Evolutionary conservation across 1,140 invertebrate species (phyloP).

Genomic region (Triops longicaudatus): DNA sequence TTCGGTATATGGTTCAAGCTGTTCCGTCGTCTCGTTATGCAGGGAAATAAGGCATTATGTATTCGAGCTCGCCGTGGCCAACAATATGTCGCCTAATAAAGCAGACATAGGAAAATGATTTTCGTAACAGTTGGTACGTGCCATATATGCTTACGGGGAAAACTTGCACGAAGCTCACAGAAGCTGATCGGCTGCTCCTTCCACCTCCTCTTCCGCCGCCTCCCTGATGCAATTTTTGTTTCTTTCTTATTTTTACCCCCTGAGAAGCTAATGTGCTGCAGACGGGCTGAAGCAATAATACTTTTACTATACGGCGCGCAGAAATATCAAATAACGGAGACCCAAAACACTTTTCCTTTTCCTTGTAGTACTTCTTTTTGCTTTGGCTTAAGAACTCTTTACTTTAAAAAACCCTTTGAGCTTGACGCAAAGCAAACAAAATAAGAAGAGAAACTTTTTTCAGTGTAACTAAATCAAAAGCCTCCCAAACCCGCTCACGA

Average conservation of each 20-base stretch:
- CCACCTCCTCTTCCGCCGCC: constrained; percentile 32
- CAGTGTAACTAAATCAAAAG: neutral
- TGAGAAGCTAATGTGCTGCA: constrained; percentile 18
- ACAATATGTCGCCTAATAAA: constrained; percentile 15
- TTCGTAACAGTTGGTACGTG: constrained; percentile 14
- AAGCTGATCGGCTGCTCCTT: neutral
- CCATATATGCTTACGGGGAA: neutral
- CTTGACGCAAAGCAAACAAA: too few species aligned
- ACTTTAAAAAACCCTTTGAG: too few species aligned
- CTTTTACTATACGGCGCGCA: neutral
- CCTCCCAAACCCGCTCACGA: neutral
- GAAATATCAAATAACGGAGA: constrained; percentile 2
- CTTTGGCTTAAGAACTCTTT: neutral
- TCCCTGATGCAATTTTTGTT: constrained; percentile 38
- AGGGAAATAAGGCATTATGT: constrained; percentile 12
- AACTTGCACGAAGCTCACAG: neutral
- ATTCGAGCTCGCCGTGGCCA: constrained; percentile 13
- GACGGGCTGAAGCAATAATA: constrained; percentile 7
- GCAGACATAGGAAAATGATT: constrained; percentile 12
- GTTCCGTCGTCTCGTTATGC: constrained; percentile 6
- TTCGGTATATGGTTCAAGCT: constrained; percentile 12
- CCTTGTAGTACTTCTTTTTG: neutral
- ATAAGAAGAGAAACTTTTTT: neutral
- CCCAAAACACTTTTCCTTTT: neutral
- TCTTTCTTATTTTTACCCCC: neutral